These are phyloP conservation scores for Eupithecia abbreviata DNA, from an alignment of 2,888 invertebrate genomes.

Conservation along the genomic window DNA sequence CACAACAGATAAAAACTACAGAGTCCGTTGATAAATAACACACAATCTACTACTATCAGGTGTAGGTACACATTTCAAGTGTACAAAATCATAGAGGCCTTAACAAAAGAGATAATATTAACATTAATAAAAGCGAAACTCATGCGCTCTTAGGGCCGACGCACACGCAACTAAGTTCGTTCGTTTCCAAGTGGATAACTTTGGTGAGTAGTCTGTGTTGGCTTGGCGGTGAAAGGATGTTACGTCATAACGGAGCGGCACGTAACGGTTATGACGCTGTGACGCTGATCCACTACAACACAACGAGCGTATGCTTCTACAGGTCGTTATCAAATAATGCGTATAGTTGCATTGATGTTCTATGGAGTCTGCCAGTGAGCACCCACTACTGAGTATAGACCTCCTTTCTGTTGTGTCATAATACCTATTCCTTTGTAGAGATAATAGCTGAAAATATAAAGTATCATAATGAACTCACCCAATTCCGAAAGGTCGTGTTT, in stretches of 20 bases:
- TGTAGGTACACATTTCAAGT: neutral
- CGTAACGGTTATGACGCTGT: constrained; percentile 17
- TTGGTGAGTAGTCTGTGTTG: constrained; percentile 16
- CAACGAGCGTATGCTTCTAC: neutral
- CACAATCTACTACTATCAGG: constrained; percentile 29
- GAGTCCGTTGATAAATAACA: constrained; percentile 13
- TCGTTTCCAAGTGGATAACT: constrained; percentile 21
- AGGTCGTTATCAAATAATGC: neutral
- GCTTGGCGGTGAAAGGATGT: constrained; percentile 34
- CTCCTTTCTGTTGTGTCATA: neutral
- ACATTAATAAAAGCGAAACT: neutral
- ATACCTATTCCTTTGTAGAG: neutral
- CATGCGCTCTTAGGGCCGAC: constrained; percentile 26
- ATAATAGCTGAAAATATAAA: neutral
- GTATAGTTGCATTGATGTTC: neutral
- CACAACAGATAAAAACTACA: constrained; percentile 6
- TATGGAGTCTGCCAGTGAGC: neutral
- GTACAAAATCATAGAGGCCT: constrained; percentile 9
- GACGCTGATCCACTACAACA: neutral
- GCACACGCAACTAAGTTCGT: constrained; percentile 25
- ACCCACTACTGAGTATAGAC: neutral
- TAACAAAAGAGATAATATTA: constrained; percentile 11
- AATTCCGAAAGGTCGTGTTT: constrained; percentile 85
- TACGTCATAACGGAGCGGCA: constrained; percentile 24
- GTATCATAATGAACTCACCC: constrained; percentile 59